phyloP scores from a whole-genome alignment of 2,888 invertebrate species.

The Lottia gigantea region DNA sequence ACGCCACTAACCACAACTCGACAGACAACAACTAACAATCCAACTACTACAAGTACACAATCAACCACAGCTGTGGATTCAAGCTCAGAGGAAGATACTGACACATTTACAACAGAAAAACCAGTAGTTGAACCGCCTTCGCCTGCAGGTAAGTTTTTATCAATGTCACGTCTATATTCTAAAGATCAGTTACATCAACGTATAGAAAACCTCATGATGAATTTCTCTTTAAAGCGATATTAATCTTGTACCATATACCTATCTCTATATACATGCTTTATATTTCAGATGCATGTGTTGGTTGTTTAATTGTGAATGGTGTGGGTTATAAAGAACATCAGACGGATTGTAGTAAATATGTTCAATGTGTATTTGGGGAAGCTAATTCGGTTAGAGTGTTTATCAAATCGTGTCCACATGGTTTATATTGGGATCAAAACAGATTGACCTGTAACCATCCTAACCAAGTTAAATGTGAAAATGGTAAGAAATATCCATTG shows the following conservation, averaged over 20 bases:
- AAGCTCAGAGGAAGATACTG: too few species aligned
- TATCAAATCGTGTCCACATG: conserved; percentile 32
- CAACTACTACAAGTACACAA: too few species aligned
- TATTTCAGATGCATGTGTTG: conserved; percentile 31
- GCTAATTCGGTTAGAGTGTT: conserved; percentile 22
- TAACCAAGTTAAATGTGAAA: conserved; percentile 24
- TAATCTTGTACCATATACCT: too few species aligned
- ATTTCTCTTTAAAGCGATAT: neutral
- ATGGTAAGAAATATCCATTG: conserved; percentile 20
- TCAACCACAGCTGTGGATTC: too few species aligned
- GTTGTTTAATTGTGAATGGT: conserved; percentile 31
- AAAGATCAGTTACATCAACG: neutral
- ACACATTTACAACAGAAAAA: too few species aligned
- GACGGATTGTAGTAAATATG: conserved; percentile 30
- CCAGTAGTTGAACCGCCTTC: neutral
- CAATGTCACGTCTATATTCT: too few species aligned
- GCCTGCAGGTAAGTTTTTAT: neutral
- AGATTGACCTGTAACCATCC: conserved; percentile 29
- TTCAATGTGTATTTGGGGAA: conserved; percentile 32
- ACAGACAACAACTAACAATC: too few species aligned
- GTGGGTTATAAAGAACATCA: conserved; percentile 38
- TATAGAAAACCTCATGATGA: neutral
- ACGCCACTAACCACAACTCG: too few species aligned
- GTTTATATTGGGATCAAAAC: conserved; percentile 36
- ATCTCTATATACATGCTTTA: too few species aligned